Base-by-base conservation (phyloP, 2,888 invertebrate species). In the Magallana nippona region DNA sequence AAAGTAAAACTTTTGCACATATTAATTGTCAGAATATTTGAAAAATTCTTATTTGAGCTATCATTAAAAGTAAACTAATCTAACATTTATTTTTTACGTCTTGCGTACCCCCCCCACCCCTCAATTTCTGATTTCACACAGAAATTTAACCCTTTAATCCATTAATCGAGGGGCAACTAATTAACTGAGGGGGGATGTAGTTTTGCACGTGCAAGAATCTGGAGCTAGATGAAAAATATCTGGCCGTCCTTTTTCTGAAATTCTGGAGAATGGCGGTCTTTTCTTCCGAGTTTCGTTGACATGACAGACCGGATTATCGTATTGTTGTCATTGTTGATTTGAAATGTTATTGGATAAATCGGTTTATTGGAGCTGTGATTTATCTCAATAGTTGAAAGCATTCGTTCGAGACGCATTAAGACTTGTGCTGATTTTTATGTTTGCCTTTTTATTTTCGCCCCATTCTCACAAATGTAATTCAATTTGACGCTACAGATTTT, bases 311-410 rank as follows among this genome's bases (percentile, higher is more conserved):
- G 78, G 82, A 82, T 82, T 78, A 82, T 44, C 78, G 78, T 60
- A 78, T 82, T 82, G 82, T 78, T 58, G 79, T 19, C 17, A 78
- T 77, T 78, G 82, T 78, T 78, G 78, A 32, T 78, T 82, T 82
- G 78, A 78, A 82, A 82, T 58, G 82, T 82, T 78, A 78, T 82
- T 78, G 78, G 58, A 77, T 58, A 78, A 82, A 82, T 82, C 82
- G 44, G 77, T 82, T 82, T 82, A 82, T 82, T 82, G 82, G 58
- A 56, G 19, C 77, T 44, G 78, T 82, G 82, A 82, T 82, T 82
- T 79, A 79, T 79, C 56, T 79, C 79, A 79, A 79, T 79, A 27
- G 57, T 57, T 13, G 57, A 27, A 79, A 19, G 56, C 79, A 79
- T 17, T 79, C 79, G 57, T 15, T 79, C 27, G 79, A 19, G 57